Evolutionary conservation across 1,140 invertebrate species (phyloP), one percentile per base, ranked within the genome.

Genomic region (Aphelenchoides besseyi): DNA sequence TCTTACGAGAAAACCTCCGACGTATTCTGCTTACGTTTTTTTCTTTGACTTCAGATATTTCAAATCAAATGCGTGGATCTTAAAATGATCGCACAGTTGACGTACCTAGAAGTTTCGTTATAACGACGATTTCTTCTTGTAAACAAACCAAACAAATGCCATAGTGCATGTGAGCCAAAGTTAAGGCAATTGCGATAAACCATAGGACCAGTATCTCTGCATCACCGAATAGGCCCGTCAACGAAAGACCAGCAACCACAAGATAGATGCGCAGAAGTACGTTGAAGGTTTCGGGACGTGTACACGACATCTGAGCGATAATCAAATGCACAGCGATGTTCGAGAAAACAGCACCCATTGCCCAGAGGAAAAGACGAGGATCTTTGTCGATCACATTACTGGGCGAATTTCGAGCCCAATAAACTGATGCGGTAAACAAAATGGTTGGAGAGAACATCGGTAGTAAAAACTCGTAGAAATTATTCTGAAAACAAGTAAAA

Each of bases 241-340:
- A 36, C 32, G 8, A 12, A 76, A 12, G 3, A 55, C 59, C 5
- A 33, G 72, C 64, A 3, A 70, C 52, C 18, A 70, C 12, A 3
- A 64, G 28, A 67, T 84, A 84, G 9, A 81, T 30, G 18, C 72
- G 41, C 3, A 84, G 52, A 12, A 81, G 68, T 3, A 23, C 36
- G 48, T 84, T 82, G 54, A 82, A 36, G 8, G 68, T 67, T 68
- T 86, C 82, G 78, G 85, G 86, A 28, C 86, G 73, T 2, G 87
- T 88, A 61, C 79, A 82, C 63, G 86, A 87, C 87, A 88, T 88
- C 82, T 88, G 87, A 33, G 83, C 81, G 54, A 88, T 86, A 37
- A 88, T 88, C 35, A 88, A 73, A 74, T 84, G 79, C 82, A 87
- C 87, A 26, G 86, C 83, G 69, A 88, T 87, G 79, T 88, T 87